phyloP scores from a whole-genome alignment of 2,797 vertebrate species.

The Carcharodon carcharias region DNA sequence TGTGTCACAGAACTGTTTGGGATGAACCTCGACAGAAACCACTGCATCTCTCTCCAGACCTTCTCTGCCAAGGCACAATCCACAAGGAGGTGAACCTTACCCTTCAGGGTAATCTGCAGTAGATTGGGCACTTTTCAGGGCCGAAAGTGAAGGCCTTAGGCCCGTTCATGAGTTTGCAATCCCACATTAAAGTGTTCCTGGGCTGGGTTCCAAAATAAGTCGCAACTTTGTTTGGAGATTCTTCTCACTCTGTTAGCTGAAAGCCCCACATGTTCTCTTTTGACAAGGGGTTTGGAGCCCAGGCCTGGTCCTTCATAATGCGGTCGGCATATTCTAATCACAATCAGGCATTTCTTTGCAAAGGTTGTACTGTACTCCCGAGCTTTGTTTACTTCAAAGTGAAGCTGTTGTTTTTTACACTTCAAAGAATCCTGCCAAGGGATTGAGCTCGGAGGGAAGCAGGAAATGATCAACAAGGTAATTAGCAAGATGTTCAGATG shows the following conservation, averaged over 20 bases:
- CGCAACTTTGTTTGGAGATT: not conserved
- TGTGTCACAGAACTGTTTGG: too few relatives aligned
- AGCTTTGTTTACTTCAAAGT: conserved; percentile 82
- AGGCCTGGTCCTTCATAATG: not conserved
- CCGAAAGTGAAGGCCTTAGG: too few relatives aligned
- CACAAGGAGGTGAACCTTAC: too few relatives aligned
- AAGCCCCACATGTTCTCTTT: not conserved
- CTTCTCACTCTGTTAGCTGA: not conserved
- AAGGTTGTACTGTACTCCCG: conserved; percentile 51
- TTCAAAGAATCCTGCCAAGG: conserved; percentile 80
- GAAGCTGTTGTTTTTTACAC: conserved; percentile 72
- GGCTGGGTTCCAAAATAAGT: not conserved
- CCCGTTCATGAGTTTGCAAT: not conserved
- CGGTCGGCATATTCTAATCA: not conserved
- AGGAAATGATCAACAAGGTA: conserved; percentile 79
- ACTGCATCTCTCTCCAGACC: too few relatives aligned
- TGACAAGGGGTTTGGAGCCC: not conserved
- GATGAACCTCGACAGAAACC: too few relatives aligned
- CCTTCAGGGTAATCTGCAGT: too few relatives aligned
- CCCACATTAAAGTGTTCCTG: not conserved
- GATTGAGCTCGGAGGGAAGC: conserved; percentile 68
- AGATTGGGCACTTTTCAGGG: too few relatives aligned
- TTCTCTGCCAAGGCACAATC: too few relatives aligned
- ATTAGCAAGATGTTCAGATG: conserved; percentile 82
- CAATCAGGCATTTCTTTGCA: not conserved